These are phyloP conservation scores for Rhodinocichla rosea DNA, from an alignment of 2,113 vertebrate genomes.

Conservation along the genomic window DNA sequence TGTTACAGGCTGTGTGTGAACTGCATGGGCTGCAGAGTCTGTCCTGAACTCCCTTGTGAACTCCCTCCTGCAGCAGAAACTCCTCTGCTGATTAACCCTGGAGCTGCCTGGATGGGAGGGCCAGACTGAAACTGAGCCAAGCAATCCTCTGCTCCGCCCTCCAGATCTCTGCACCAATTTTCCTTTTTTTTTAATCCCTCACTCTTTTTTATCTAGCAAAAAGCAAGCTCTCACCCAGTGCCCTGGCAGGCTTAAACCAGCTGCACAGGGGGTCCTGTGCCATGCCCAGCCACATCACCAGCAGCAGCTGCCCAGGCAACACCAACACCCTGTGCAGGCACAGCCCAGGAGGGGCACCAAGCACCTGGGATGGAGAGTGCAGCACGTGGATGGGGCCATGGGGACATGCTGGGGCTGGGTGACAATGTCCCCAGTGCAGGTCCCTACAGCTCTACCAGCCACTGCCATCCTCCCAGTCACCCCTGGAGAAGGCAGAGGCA, in stretches of 20 bases:
- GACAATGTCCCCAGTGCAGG: not conserved
- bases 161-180: not conserved
- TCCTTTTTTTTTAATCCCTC: fast-evolving
- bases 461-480: not conserved
- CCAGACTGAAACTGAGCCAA: not conserved
- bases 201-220: not conserved
- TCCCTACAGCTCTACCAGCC: not conserved
- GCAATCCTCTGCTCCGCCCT: not conserved
- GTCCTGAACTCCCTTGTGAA: not conserved
- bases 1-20: not conserved
- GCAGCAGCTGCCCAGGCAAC: not conserved
- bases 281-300: fast-evolving
- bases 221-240: not conserved
- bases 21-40: not conserved
- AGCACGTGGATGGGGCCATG: not conserved
- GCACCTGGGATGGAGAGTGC: fast-evolving
- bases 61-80: not conserved
- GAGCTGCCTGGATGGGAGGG: not conserved
- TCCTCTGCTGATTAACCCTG: not conserved
- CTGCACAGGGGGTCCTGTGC: not conserved
- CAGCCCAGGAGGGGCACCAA: not conserved
- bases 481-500: not conserved
- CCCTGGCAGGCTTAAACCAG: not conserved
- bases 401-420: not conserved
- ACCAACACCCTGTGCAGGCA: not conserved